Evolutionary conservation across 2,113 vertebrate genomes (phyloP), one percentile per base, ranked within the genome.

Genomic region (Potamarius usumacintae): DNA sequence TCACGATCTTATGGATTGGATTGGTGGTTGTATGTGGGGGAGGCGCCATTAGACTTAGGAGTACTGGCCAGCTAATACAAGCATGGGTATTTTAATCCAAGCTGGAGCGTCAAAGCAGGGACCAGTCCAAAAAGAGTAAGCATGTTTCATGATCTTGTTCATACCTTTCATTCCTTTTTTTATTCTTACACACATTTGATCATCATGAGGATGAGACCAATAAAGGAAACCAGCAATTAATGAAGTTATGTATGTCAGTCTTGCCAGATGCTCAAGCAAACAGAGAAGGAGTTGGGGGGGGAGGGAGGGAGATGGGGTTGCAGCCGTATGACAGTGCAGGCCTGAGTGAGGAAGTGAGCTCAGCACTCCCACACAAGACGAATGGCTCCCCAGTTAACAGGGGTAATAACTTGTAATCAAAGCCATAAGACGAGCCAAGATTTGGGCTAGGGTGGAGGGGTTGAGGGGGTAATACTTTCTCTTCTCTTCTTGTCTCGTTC

Each of bases 371-470:
- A 91, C 86, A 88, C 88, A 89, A 92, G 90, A 93, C 91, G 81
- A 91, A 93, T 91, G 91, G 84, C 85, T 91, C 90, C 90, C 88
- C 67, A 74, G 83, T 89, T 89, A 91, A 85, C 84, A 86, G 78
- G 85, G 90, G 89, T 85, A 93, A 93, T 94, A 93, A 91, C 90
- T 91, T 92, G 91, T 91, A 94, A 94, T 93, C 91, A 92, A 91
- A 92, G 90, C 89, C 93, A 92, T 91, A 69, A 90, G 90, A 92
- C 65, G 17, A 88, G 58, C 88, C 85, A 72, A 78, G 86, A 83
- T 77, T 58, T 76, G 50, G n/a, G 67, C 55, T 57, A 80, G 25
- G 83, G 86, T 89, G 48, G 27, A 76, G 88, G 86, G 80, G 86
- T 85, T 17, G 78, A 52, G 48, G 67, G 57, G 65, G 86, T 85